Conservation (phyloP, 1,140 invertebrate species). For the Brevipalpus yothersi region DNA sequence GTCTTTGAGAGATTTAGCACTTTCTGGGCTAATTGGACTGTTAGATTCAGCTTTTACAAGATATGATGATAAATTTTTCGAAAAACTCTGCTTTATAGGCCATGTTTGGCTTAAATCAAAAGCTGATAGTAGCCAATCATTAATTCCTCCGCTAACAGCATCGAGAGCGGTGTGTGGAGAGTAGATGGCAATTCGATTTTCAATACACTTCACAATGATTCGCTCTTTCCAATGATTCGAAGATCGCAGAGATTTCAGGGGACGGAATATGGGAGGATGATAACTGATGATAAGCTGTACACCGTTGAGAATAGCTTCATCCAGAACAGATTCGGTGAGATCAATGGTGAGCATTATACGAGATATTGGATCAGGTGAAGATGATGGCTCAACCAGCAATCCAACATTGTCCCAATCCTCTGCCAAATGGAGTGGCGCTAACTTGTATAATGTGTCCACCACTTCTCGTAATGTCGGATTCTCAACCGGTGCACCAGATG, state of each 20-base stretch:
- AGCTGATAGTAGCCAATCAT: slow-evolving; percentile 57
- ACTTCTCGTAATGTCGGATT: slow-evolving; percentile 26
- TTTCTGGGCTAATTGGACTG: no score
- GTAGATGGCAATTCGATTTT: slow-evolving; percentile 63
- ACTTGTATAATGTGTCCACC: slow-evolving; percentile 20
- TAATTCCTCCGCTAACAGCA: slow-evolving; percentile 50
- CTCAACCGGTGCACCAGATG: neutral
- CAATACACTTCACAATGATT: slow-evolving; percentile 33
- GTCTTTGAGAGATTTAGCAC: no score
- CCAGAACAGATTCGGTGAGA: slow-evolving; percentile 59
- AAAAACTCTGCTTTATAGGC: neutral
- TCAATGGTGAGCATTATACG: slow-evolving; percentile 79
- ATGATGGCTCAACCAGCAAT: slow-evolving; percentile 49
- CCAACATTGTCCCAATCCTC: slow-evolving; percentile 90
- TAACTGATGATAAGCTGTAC: slow-evolving; percentile 70
- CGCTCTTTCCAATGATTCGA: slow-evolving; percentile 37
- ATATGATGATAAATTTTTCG: neutral
- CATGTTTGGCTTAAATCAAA: neutral
- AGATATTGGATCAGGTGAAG: slow-evolving; percentile 17
- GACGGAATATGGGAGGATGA: slow-evolving; percentile 76
- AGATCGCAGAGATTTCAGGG: slow-evolving; percentile 46
- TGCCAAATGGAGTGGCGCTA: slow-evolving; percentile 43
- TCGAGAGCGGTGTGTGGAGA: slow-evolving; percentile 84
- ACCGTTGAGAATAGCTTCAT: slow-evolving; percentile 44
- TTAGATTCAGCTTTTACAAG: neutral